These are phyloP conservation scores for Pachyrhynchus sulphureomaculatus DNA, from an alignment of 1,140 invertebrate species.

Conservation along the genomic window DNA sequence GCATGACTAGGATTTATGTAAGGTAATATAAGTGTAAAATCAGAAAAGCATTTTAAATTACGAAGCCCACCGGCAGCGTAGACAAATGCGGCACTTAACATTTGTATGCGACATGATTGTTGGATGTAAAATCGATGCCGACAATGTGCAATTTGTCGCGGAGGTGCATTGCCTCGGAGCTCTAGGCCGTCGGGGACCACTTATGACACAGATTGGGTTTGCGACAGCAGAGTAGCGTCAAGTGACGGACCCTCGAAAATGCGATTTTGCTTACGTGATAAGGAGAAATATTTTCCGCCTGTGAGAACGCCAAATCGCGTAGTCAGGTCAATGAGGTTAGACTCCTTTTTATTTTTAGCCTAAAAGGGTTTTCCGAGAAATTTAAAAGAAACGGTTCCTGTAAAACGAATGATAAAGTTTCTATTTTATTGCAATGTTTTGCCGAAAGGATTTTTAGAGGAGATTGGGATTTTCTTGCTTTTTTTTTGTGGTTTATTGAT, in stretches of 20 bases:
- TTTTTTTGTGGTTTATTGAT: too few relatives aligned
- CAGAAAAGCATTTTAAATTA: slow-evolving; percentile 1
- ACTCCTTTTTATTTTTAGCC: slow-evolving; percentile 9
- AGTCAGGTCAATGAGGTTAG: slow-evolving; percentile 31
- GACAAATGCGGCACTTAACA: slow-evolving; percentile 25
- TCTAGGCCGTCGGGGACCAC: slow-evolving; percentile 24
- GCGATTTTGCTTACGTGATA: slow-evolving; percentile 35
- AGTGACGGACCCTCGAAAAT: slow-evolving; percentile 32
- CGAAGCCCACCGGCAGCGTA: slow-evolving; percentile 1
- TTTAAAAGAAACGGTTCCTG: neutral
- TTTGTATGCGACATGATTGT: slow-evolving; percentile 24
- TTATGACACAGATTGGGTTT: slow-evolving; percentile 30
- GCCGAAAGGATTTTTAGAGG: too few relatives aligned
- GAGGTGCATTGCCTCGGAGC: slow-evolving; percentile 9
- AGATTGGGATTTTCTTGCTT: too few relatives aligned
- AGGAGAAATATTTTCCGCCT: slow-evolving; percentile 34
- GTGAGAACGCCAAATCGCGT: slow-evolving; percentile 25
- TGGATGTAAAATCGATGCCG: slow-evolving; percentile 31
- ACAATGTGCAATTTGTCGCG: slow-evolving; percentile 33
- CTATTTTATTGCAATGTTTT: too few relatives aligned
- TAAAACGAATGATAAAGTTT: too few relatives aligned
- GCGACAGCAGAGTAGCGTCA: slow-evolving; percentile 4
- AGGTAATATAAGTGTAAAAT: too few relatives aligned
- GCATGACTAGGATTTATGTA: too few relatives aligned
- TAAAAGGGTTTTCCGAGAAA: slow-evolving; percentile 5